Evolutionary conservation across 2,113 vertebrate genomes (phyloP), one percentile per base, ranked within the genome.

Genomic region (Riparia riparia): DNA sequence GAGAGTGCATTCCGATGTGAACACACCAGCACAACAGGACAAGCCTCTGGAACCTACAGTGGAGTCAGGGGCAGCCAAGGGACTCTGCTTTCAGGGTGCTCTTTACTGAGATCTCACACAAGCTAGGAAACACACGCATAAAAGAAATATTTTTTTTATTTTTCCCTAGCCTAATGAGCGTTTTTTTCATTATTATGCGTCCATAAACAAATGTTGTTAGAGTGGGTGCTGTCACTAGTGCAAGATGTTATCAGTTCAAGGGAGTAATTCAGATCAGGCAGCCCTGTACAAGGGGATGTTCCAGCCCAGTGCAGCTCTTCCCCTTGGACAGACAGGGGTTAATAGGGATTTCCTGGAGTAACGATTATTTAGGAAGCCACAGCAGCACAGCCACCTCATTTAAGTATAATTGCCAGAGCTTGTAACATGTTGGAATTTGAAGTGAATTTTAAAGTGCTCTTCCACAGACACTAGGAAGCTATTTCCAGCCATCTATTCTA

Each of bases 401-500:
- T 63, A 95, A 95, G 34, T 63, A 78, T 37, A 47, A 87, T 53
- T 95, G 68, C 44, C 58, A 72, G 29, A 83, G 51, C 56, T 66
- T 61, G 32, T 22, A 71, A 69, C 10, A 17, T 17, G 39, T 32
- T 83, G 79, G 28, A 91, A 74, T 89, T 91, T 31, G 69, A 34
- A 57, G 21, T 85, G 64, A 93, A 64, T 74, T 90, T 96, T 90
- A 14, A 90, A 87, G 70, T 5, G 5, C 84, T 94, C 72, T 54
- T 89, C 57, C 89, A 91, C 21, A 94, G 66, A 51, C 61, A 73
- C 50, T 68, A 64, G 68, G 97, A 95, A 84, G 47, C 89, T 80
- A 73, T 90, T 96, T 90, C 72, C 85, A 95, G 82, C 28, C 32
- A 86, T 41, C 68, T 78, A 18, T 18, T 86, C 76, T 83, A 8